Conservation (phyloP, 2,888 invertebrate genomes). For the Ochropacha duplaris region DNA sequence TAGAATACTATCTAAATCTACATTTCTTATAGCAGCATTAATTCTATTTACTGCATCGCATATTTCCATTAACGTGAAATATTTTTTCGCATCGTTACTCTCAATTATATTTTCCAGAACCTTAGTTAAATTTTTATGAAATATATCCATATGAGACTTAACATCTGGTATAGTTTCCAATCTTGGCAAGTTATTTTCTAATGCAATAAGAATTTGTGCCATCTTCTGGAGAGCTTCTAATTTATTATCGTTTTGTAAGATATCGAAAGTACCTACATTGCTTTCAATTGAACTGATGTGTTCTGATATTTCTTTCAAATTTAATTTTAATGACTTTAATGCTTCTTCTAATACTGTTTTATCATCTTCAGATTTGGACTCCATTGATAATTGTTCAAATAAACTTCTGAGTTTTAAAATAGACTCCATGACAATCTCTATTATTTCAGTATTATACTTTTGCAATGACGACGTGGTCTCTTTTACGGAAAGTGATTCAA, state of each 20-base stretch:
- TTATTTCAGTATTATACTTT: slow-evolving; percentile 82
- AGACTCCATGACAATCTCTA: slow-evolving; percentile 85
- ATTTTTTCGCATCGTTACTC: slow-evolving; percentile 68
- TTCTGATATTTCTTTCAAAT: slow-evolving; percentile 58
- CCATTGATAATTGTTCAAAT: slow-evolving; percentile 73
- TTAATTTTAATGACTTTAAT: slow-evolving; percentile 56
- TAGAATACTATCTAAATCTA: slow-evolving; percentile 51
- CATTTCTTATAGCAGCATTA: slow-evolving; percentile 55
- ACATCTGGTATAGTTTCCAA: slow-evolving; percentile 53
- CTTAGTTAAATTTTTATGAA: slow-evolving; percentile 80
- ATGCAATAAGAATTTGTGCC: slow-evolving; percentile 70
- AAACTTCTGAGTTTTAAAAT: slow-evolving; percentile 84
- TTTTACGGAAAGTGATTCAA: slow-evolving; percentile 78
- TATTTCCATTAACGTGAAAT: slow-evolving; percentile 63
- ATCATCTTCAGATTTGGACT: slow-evolving; percentile 49
- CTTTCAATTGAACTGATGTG: slow-evolving; percentile 56
- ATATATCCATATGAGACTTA: slow-evolving; percentile 54
- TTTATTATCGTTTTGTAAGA: slow-evolving; percentile 72
- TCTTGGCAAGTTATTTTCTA: slow-evolving; percentile 66
- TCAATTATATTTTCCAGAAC: slow-evolving; percentile 83
- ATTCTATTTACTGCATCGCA: slow-evolving; percentile 67
- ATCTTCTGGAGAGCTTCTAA: slow-evolving; percentile 70
- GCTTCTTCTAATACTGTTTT: slow-evolving; percentile 53
- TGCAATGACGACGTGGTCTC: slow-evolving; percentile 67
- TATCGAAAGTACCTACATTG: slow-evolving; percentile 62